These are phyloP conservation scores for Minunthozetes semirufus DNA, from an alignment of 2,888 invertebrate genomes.

Conservation along the genomic window DNA sequence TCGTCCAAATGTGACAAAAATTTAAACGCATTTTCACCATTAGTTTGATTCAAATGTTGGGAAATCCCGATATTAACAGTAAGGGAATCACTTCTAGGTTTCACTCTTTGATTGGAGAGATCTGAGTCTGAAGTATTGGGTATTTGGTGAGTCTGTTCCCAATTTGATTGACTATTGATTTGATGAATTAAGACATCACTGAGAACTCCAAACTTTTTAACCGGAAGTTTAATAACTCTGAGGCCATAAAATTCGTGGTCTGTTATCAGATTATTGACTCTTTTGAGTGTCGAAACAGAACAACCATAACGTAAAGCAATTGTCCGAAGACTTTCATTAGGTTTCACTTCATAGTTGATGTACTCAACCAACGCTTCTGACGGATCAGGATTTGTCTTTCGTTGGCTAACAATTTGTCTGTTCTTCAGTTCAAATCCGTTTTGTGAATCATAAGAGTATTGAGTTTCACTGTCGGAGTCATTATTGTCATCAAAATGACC, in stretches of 20 bases:
- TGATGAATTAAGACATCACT: conserved; percentile 39
- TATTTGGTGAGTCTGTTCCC: neutral
- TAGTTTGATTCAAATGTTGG: conserved; percentile 30
- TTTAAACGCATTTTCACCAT: conserved; percentile 31
- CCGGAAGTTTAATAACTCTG: conserved; percentile 41
- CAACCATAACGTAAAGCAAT: conserved; percentile 35
- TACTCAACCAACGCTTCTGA: neutral
- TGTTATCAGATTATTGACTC: conserved; percentile 40
- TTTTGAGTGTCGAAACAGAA: conserved; percentile 40
- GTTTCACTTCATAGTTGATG: conserved; percentile 23
- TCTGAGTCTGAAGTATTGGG: neutral
- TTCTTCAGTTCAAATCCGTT: conserved; percentile 1
- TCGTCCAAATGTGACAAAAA: conserved; percentile 33
- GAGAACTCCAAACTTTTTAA: conserved; percentile 40
- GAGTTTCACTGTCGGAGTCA: neutral
- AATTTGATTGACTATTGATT: conserved; percentile 3
- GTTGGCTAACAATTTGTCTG: neutral
- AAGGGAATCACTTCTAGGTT: neutral
- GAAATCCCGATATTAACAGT: conserved; percentile 36
- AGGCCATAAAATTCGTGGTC: conserved; percentile 41
- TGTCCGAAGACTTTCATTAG: conserved; percentile 31
- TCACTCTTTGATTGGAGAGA: neutral
- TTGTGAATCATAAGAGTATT: neutral
- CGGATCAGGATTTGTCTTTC: neutral
- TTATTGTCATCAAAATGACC: neutral